Evolutionary conservation across 2,113 vertebrate genomes (phyloP).

Genomic region (Macroglossus sobrinus): DNA sequence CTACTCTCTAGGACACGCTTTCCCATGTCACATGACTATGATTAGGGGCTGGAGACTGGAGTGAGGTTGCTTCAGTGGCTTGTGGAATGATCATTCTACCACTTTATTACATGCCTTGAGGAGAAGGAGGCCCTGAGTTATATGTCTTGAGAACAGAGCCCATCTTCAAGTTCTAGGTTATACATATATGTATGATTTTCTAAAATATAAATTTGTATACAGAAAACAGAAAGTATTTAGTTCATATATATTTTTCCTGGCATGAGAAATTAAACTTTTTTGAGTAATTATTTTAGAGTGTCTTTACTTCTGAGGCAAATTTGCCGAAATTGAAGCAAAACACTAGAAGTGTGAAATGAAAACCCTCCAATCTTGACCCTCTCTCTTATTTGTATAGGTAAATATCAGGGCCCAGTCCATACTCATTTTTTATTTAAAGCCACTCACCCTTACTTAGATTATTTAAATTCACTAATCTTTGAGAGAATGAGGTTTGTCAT

Average conservation of each 20-base stretch:
- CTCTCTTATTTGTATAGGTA: not conserved
- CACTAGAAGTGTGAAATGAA: not conserved
- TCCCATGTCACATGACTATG: not conserved
- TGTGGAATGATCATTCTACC: not conserved
- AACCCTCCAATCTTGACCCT: not conserved
- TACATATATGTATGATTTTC: not conserved
- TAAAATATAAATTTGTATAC: not conserved
- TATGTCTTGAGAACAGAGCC: not conserved
- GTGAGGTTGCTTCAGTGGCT: not conserved
- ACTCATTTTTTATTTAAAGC: not conserved
- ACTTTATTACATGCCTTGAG: not conserved
- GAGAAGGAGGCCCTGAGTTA: not conserved
- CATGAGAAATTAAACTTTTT: slow-evolving; percentile 5
- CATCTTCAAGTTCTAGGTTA: not conserved
- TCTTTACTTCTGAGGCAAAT: not conserved
- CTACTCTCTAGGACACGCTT: too few relatives aligned
- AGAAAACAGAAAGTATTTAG: not conserved
- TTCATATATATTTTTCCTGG: not conserved
- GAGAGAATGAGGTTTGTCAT: not conserved
- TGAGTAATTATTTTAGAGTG: not conserved
- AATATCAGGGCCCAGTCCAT: not conserved
- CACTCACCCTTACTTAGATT: not conserved
- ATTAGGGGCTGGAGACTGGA: not conserved
- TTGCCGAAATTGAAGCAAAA: not conserved
- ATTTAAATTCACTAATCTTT: not conserved